Conservation (phyloP, 2,113 vertebrate genomes). For the Sprattus sprattus region DNA sequence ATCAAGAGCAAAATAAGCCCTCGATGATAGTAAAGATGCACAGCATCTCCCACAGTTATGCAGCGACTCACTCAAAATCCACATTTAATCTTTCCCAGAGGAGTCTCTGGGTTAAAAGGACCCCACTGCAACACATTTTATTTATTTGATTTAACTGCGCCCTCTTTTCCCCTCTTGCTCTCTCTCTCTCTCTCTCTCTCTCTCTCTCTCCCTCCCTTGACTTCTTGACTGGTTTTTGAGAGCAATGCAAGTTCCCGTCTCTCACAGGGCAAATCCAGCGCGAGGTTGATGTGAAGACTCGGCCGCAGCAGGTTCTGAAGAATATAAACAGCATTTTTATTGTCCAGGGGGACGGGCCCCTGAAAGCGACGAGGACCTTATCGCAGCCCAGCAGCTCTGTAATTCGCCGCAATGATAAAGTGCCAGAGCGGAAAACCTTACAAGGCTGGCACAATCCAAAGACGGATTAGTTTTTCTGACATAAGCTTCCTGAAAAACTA, state of each 20-base stretch:
- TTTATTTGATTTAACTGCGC: neutral
- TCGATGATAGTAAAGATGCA: conserved; percentile 57
- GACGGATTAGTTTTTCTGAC: conserved; percentile 92
- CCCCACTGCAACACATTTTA: conserved; percentile 40
- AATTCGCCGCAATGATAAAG: conserved; percentile 90
- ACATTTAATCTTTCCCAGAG: conserved; percentile 60
- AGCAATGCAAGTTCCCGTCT: conserved; percentile 58
- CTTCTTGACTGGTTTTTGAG: conserved; percentile 51
- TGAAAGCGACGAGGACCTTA: conserved; percentile 85
- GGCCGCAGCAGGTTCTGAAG: conserved; percentile 73
- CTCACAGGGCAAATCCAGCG: conserved; percentile 68
- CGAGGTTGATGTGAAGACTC: conserved; percentile 73
- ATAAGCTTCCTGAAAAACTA: conserved; percentile 92
- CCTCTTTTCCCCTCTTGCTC: neutral
- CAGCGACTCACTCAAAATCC: conserved; percentile 59
- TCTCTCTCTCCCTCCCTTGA: conserved; percentile 5
- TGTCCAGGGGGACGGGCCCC: conserved; percentile 78
- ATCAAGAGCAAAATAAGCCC: conserved; percentile 62
- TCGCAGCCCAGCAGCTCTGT: conserved; percentile 88
- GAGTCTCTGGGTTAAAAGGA: conserved; percentile 51
- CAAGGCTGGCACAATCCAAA: conserved; percentile 89
- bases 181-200: conserved; percentile 3
- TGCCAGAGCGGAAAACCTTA: conserved; percentile 85
- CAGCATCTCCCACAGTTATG: conserved; percentile 40
- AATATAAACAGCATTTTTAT: conserved; percentile 86